Evolutionary conservation across 2,888 invertebrate genomes (phyloP), one percentile per base, ranked within the genome.

Genomic region (Orthosia gracilis): DNA sequence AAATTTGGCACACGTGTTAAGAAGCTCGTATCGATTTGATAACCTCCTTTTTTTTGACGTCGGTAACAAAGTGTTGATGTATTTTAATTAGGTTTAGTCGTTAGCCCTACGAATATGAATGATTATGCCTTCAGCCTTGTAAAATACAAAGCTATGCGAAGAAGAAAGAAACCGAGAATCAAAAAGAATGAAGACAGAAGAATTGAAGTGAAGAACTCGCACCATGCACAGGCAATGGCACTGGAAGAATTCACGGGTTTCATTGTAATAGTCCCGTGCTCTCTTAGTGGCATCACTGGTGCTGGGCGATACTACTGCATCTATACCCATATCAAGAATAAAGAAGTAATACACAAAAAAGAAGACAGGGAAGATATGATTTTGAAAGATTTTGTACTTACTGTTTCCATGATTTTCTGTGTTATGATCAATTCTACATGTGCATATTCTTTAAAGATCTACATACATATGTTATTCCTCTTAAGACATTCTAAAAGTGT

Each of bases 191-290:
- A 67, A 74, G 21, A 58, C 17, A 71, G 65, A 79, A 54, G 31
- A 76, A 76, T 23, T 76, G 84, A 75, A 81, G 69, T 81, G 89
- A 92, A 92, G 86, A 89, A 71, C 83, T 93, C 94, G 96, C 95
- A 93, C 94, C 93, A 94, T 91, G 94, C 96, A 96, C 97, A 97
- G 97, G 97, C 97, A 98, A 98, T 98, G 98, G 98, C 98, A 98
- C 98, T 98, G 98, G 98, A 98, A 98, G 98, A 98, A 98, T 98
- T 98, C 98, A 98, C 98, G 98, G 98, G 98, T 97, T 97, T 94
- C 91, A 94, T 96, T 96, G 47, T 88, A 87, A 89, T 91, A 95
- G 91, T 93, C 97, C 97, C 97, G 97, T 97, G 97, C 96, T 97
- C 97, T 97, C 97, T 97, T 97, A 97, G 97, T 97, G 97, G 97